Percentiles rank a stretch among this genome's conserved stretches.
These are phyloP conservation scores for Silurus lanzhouensis DNA, from an alignment of 2,797 vertebrate genomes.

Conservation along the genomic window DNA sequence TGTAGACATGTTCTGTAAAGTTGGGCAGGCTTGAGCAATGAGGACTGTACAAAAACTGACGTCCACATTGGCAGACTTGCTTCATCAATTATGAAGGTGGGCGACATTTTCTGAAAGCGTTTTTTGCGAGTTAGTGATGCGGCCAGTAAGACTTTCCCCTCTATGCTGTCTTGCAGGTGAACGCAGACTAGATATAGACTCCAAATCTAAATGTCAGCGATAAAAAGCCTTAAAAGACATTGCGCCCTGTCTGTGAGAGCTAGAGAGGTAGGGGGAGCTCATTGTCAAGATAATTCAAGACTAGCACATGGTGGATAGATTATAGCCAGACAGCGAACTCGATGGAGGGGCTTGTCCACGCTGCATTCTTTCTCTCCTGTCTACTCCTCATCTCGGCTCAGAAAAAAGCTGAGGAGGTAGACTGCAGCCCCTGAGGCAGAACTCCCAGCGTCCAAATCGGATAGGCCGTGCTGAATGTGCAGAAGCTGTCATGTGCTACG, in stretches of 20 bases:
- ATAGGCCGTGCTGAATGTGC: conserved; percentile 73
- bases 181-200: conserved; percentile 26
- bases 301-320: conserved; percentile 41
- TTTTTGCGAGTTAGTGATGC: conserved; percentile 49
- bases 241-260: not conserved
- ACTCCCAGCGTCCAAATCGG: conserved; percentile 67
- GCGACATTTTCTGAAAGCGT: conserved; percentile 47
- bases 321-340: conserved; percentile 40
- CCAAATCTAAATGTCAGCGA: conserved; percentile 48
- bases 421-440: conserved; percentile 67
- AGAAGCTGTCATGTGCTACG: conserved; percentile 68
- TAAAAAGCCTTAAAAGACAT: conserved; percentile 32
- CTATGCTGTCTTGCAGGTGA: conserved; percentile 43
- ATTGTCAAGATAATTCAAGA: conserved; percentile 44
- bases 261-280: conserved; percentile 21
- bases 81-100: conserved; percentile 59
- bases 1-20: conserved; percentile 47
- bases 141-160: conserved; percentile 45
- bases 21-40: conserved; percentile 43
- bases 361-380: conserved; percentile 34
- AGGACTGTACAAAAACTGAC: conserved; percentile 41
- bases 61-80: conserved; percentile 45
- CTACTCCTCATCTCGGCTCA: conserved; percentile 36
- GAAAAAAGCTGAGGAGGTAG: conserved; percentile 65
- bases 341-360: conserved; percentile 39